A percentile compares a stretch with the other conserved stretches of the same genome.
These are phyloP conservation scores for Pithys albifrons DNA, from an alignment of 2,113 vertebrate genomes.

Conservation along the genomic window DNA sequence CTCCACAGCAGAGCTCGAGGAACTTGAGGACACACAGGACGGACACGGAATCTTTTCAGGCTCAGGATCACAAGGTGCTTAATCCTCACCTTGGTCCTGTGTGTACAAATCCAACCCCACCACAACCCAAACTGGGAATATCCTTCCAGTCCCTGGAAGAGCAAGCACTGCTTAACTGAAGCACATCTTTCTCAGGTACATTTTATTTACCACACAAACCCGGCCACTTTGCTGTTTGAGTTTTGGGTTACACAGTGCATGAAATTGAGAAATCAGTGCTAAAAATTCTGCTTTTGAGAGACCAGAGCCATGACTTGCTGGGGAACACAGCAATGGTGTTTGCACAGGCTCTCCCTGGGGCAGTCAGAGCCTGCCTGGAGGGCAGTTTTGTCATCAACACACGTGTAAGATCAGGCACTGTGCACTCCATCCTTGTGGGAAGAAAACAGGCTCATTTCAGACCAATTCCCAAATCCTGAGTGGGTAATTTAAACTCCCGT, in stretches of 20 bases:
- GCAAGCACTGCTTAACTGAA: background rate
- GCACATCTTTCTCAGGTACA: background rate
- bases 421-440: rapidly evolving
- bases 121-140: background rate
- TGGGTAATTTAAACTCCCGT: background rate
- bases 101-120: background rate
- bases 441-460: background rate
- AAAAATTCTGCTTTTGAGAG: background rate
- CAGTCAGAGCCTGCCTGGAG: background rate
- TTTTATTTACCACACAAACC: background rate
- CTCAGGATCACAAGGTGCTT: background rate
- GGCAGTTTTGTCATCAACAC: background rate
- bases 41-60: background rate
- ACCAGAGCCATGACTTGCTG: background rate
- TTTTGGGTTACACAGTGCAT: background rate
- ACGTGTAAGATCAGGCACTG: background rate
- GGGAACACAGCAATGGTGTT: rapidly evolving
- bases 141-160: background rate
- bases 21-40: background rate
- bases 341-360: background rate
- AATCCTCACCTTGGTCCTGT: background rate
- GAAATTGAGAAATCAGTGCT: background rate
- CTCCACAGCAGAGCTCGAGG: background rate
- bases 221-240: background rate
- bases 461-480: background rate